Conservation (phyloP, 1,140 invertebrate genomes). For the Drosophila carrolli region DNA sequence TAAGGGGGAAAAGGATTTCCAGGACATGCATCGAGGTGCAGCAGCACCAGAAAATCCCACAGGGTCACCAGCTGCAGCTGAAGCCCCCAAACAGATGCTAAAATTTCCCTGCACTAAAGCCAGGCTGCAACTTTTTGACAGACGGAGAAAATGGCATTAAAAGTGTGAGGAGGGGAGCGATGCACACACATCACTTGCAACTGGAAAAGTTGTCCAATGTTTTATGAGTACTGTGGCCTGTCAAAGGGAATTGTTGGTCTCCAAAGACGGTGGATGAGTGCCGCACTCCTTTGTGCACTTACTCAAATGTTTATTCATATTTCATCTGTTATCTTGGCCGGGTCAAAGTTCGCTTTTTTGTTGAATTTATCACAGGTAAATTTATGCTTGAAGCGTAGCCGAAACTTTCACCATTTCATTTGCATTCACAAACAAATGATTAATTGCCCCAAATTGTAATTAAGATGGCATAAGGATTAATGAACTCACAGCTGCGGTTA, state of each 20-base stretch:
- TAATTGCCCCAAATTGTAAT: constrained; percentile 16
- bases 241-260: neutral
- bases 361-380: constrained; percentile 2
- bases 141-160: constrained; percentile 1
- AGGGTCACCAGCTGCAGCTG: constrained; percentile 8
- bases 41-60: constrained; percentile 6
- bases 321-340: constrained; percentile 35
- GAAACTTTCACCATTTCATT: constrained; percentile 24
- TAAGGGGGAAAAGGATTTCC: constrained; percentile 22
- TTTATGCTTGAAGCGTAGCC: neutral
- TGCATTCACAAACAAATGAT: constrained; percentile 25
- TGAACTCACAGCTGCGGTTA: neutral
- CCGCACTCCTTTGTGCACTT: constrained; percentile 20
- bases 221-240: constrained; percentile 36
- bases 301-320: constrained; percentile 39
- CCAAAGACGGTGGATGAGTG: constrained; percentile 3
- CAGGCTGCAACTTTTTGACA: constrained; percentile 33
- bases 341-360: constrained; percentile 14
- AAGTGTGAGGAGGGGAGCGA: neutral
- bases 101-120: constrained; percentile 20
- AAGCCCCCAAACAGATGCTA: constrained; percentile 19
- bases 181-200: constrained; percentile 13
- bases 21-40: constrained; percentile 9
- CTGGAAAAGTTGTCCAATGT: constrained; percentile 31
- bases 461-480: neutral